A percentile compares a stretch with the other conserved stretches of the same genome.
phyloP scores from a whole-genome alignment of 2,888 invertebrate species.

The Isoperla grammatica region DNA sequence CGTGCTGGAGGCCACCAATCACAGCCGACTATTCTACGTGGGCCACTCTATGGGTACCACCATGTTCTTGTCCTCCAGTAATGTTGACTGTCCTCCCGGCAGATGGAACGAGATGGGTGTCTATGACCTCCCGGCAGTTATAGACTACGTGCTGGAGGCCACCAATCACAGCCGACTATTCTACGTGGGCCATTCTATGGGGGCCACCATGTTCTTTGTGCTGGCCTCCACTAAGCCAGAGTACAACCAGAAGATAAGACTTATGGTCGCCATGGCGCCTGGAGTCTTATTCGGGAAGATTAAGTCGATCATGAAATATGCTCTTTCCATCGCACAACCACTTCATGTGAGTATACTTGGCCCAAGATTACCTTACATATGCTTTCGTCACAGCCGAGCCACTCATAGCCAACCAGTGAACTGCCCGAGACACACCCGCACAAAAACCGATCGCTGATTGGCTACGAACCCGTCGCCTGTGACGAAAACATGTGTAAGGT shows the following conservation, averaged over 20 bases:
- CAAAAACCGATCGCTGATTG: no score
- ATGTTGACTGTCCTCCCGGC: not conserved
- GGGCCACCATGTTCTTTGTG: conserved; percentile 63
- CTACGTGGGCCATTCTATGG: conserved; percentile 56
- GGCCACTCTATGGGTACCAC: conserved; percentile 93
- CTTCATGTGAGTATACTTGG: no score
- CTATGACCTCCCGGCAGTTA: conserved; percentile 72
- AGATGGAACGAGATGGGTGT: conserved; percentile 81
- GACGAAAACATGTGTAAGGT: no score
- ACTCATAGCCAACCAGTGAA: no score
- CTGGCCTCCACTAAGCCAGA: conserved; percentile 59
- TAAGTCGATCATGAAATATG: no score
- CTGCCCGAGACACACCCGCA: no score
- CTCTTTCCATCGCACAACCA: no score
- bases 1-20: conserved; percentile 49
- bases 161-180: conserved; percentile 44
- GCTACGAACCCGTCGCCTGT: no score
- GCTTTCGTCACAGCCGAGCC: no score
- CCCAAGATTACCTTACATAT: no score
- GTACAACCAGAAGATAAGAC: conserved; percentile 60
- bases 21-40: conserved; percentile 60
- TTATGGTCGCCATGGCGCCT: conserved; percentile 64
- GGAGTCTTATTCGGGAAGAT: no score
- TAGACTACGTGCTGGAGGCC: conserved; percentile 55
- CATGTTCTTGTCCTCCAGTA: not conserved